Evolutionary conservation across 2,113 vertebrate genomes (phyloP), one percentile per base, ranked within the genome.

Genomic region (Spea multiplicata): DNA sequence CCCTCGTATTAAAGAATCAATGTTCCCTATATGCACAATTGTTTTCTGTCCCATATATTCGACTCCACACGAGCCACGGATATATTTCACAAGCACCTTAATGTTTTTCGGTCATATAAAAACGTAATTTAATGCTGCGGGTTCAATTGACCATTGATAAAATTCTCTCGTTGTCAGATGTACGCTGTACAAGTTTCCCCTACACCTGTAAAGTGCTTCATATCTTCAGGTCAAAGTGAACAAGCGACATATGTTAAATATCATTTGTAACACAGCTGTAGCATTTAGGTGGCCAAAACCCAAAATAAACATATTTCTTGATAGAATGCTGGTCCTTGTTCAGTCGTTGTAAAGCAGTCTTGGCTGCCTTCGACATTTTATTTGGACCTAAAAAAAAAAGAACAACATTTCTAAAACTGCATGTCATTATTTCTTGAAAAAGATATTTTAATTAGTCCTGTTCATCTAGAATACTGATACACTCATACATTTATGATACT

Each of bases 181-280:
- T 52, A 81, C 81, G 69, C 8, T 73, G 79, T 86, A 76, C 85
- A 89, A 86, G 86, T 86, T 81, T 83, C 78, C 88, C 71, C 86
- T 87, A 88, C 90, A 93, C 91, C 91, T 93, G 90, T 89, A 89
- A 88, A 90, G 91, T 88, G 88, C 89, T 90, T 92, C 92, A 88
- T 88, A 78, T 83, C 84, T 52, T 66, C 52, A 16, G 9, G 44
- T 66, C 83, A 79, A 86, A 88, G 87, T 84, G 78, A 84, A 78
- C 82, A 88, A 76, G 44, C 17, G 85, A 86, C 89, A 74, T 89
- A 89, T 88, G 89, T 87, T 92, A 87, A 91, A 88, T 86, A 90
- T 91, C 88, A 91, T 85, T 86, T 85, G 88, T 86, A 83, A 86
- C 75, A 83, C 83, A 86, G 86, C 53, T 59, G 71, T 66, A 59